Evolutionary conservation across 2,113 vertebrate species (phyloP), one percentile per base, ranked within the genome.

Genomic region (Tenrec ecaudatus): DNA sequence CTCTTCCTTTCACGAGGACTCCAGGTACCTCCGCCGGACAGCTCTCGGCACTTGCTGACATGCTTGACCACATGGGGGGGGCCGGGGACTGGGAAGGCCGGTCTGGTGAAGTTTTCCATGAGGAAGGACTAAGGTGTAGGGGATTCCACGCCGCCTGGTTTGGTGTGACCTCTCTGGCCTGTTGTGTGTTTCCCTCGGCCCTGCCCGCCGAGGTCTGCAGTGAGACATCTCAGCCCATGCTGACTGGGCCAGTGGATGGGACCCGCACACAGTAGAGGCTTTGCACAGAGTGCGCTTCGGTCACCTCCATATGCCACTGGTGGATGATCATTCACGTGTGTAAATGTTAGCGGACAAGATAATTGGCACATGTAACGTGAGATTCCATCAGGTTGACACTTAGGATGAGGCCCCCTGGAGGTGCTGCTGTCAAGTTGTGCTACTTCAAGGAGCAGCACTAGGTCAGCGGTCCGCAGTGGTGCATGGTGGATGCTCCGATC

Each of bases 1-100:
- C 94, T 98, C 99, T 0, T 98, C 99, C 64, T 99, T 99, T 93
- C 98, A 98, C 0, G 99, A 99, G 96, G 98, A 98, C 89, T 98
- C 98, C 97, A 98, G 99, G 99, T 99, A 95, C 36, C 38, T 33
- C 76, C n/a, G 31, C 47, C 36, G 3, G 3, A 3, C 31, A 82
- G 20, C 82, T 43, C 10, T 83, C 36, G 47, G 20, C 43, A 78
- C 6, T 31, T 73, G 57, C 81, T 82, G 10, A 36, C 9, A 0
- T 90, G 86, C 23, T 2, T 6, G 47, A 53, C 47, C 47, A 5
- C 47, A 53, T 10, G 12, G 47, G 9, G 47, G 47, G 9, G 73
- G 3, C 47, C 68, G 47, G 9, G 73, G 3, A 58, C 68, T 66
- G 3, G 2, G 40, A 33, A 81, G 11, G 16, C 71, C 5, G 40